Evolutionary conservation across 2,113 vertebrate species (phyloP).

Genomic region (Prunella fulvescens): DNA sequence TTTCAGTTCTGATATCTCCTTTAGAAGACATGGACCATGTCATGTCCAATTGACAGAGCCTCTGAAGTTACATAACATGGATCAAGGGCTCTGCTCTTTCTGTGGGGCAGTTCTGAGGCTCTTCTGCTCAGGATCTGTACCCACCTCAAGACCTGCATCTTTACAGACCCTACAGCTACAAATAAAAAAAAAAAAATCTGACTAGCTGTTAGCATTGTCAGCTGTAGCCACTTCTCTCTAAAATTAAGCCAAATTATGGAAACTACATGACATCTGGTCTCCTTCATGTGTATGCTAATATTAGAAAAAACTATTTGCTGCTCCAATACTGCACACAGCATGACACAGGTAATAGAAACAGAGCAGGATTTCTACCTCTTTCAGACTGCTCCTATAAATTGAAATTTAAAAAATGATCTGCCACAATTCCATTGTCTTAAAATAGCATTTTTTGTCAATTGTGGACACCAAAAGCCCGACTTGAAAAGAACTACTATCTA

Average conservation of each 20-base stretch:
- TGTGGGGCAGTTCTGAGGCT: not conserved
- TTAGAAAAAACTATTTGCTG: not conserved
- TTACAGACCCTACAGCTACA: not conserved
- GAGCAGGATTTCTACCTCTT: not conserved
- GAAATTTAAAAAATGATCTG: not conserved
- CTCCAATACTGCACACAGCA: not conserved
- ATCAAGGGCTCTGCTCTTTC: not conserved
- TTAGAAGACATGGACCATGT: not conserved
- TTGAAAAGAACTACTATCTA: not conserved
- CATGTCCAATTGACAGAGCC: not conserved
- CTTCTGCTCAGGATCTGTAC: not conserved
- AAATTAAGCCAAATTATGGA: not conserved
- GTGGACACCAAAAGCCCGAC: not conserved
- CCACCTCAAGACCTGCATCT: not conserved
- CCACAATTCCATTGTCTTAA: not conserved
- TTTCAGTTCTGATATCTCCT: not conserved
- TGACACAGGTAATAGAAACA: not conserved
- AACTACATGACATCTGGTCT: not conserved
- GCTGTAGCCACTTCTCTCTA: not conserved
- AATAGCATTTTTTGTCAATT: not conserved
- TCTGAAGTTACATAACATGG: not conserved
- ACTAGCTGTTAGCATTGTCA: not conserved
- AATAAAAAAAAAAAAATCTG: not conserved
- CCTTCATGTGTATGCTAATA: not conserved
- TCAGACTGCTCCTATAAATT: not conserved